Evolutionary conservation across 2,113 vertebrate species (phyloP).

Genomic region (Aleadryas rufinucha): DNA sequence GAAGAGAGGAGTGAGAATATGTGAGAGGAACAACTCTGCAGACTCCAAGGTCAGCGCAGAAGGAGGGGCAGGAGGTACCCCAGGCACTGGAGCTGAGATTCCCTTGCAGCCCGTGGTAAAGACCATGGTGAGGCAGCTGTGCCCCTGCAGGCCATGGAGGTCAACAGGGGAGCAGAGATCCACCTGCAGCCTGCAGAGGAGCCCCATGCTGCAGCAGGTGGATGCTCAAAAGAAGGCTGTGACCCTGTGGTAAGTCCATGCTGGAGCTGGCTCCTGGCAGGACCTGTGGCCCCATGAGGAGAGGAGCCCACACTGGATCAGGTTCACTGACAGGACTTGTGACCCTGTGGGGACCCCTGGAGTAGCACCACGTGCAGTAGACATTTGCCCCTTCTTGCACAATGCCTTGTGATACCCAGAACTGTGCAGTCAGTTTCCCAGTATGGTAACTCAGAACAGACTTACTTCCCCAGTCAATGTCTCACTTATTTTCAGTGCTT

Average conservation of each 20-base stretch:
- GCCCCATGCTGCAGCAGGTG: background rate
- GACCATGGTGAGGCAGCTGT: background rate
- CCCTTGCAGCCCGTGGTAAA: fast-evolving
- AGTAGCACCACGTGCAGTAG: background rate
- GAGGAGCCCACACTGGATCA: background rate
- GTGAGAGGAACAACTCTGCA: background rate
- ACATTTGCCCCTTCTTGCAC: background rate
- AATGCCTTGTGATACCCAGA: background rate
- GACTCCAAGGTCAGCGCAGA: background rate
- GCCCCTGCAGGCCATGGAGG: background rate
- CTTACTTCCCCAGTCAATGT: background rate
- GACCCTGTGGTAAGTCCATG: background rate
- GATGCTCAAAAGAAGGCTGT: background rate
- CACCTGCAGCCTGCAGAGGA: background rate
- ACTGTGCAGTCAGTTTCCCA: background rate
- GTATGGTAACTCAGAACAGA: background rate
- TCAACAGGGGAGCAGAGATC: background rate
- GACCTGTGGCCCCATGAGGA: background rate
- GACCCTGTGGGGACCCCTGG: background rate
- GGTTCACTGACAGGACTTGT: background rate
- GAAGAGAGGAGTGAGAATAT: background rate
- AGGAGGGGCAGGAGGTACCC: background rate
- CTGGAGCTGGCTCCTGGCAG: background rate
- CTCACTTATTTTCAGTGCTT: background rate
- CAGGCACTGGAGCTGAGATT: fast-evolving